Evolutionary conservation across 2,113 vertebrate species (phyloP).

Genomic region (Numenius arquata): DNA sequence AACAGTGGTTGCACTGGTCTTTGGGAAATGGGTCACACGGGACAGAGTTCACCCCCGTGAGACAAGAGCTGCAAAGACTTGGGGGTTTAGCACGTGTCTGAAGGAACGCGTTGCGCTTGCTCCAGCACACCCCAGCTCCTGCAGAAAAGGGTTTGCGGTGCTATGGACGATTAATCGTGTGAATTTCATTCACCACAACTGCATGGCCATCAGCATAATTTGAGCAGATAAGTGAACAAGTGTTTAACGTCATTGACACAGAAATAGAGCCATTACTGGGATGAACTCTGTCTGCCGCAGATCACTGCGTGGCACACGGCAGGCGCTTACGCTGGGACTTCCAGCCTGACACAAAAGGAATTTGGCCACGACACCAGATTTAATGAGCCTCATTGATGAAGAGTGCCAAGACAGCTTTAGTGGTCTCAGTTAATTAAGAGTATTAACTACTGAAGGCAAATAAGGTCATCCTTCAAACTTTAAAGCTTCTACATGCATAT

Average conservation of each 20-base stretch:
- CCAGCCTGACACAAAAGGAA: neutral
- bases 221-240: neutral
- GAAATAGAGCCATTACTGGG: neutral
- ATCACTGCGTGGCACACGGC: neutral
- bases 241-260: neutral
- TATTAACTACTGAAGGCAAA: neutral
- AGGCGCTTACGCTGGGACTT: neutral
- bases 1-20: too few relatives aligned
- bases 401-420: neutral
- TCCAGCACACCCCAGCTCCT: neutral
- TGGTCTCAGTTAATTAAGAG: neutral
- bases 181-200: neutral
- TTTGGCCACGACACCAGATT: neutral
- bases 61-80: neutral
- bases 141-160: neutral
- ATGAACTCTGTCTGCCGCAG: neutral
- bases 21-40: neutral
- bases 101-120: neutral
- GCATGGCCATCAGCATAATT: neutral
- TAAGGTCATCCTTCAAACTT: neutral
- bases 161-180: neutral
- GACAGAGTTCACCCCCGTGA: fast-evolving
- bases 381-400: neutral
- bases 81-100: neutral
- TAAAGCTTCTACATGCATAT: neutral